Evolutionary conservation across 2,113 vertebrate species (phyloP), one percentile per base, ranked within the genome.

Genomic region (Rhinoptilus africanus): DNA sequence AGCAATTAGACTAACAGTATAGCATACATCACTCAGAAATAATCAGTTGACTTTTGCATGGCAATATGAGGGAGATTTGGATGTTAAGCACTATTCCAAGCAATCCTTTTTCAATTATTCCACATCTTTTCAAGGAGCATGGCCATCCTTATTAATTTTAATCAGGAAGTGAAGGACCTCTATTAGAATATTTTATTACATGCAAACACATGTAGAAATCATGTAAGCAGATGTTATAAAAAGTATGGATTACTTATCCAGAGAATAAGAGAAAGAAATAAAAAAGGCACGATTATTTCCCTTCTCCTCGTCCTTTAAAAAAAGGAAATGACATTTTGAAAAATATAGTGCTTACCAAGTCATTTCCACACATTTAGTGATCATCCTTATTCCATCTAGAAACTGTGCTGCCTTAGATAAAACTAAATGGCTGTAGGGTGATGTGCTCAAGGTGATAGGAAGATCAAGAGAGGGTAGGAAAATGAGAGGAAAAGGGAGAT

Each of bases 21-120:
- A 93, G 77, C 71, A 87, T 87, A 50, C 69, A 92, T 94, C 91
- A 93, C 84, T 96, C 47, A 88, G 88, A 97, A 94, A 95, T 89
- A 96, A 95, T 91, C 90, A 94, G 51, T 56, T 88, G 87, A 84
- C 63, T 78, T 84, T 84, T 94, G 27, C 89, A 82, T 45, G n/a
- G 76, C 26, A 82, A 43, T 62, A 57, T 37, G 32, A 68, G 72
- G 28, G 73, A 41, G 62, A 39, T 81, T 79, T 4, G 1, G 67
- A 73, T 69, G 41, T 83, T 93, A 79, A 89, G 53, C 57, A 45
- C 34, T 92, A 54, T 77, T 94, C 45, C 37, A 64, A 82, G 53
- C 8, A 83, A 51, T 26, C 11, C 3, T 67, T 92, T 82, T 89
- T 81, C 80, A 80, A n/a, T 51, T 88, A 88, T 92, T 95, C 26